Base-by-base conservation (phyloP, 2,888 invertebrate genomes). In the Cremastinae sp. region DNA sequence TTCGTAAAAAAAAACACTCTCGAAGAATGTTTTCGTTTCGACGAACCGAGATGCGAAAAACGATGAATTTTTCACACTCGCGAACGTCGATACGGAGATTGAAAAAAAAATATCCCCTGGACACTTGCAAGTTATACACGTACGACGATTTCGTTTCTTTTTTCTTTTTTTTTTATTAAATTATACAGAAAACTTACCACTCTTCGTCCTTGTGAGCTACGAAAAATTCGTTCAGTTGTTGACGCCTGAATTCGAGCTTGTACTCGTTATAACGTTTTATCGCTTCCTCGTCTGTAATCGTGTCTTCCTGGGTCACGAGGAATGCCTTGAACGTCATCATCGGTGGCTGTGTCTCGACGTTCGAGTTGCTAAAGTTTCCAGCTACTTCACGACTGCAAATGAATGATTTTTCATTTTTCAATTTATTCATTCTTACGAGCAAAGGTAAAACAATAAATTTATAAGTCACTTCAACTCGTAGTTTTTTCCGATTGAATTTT, bases 121-220 rank as follows among this genome's bases (percentile, higher is more conserved):
- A n/a, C 9, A 18, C 58, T 20, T 56, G n/a, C 54, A 20, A 14
- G 20, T 34, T 36, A 4, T 0, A 14, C 2, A 45, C 7, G 36
- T 28, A 43, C 22, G 7, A 12, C n/a, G 22, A 49, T 47, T 56
- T 22, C 14, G 12, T 1, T 20, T 20, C 10, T n/a, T n/a, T n/a
- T n/a, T n/a, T n/a, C n/a, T n/a, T n/a, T n/a, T n/a, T 28, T 28
- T 28, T 28, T 28, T 28, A 2, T 28, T 28, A 3, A 5, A 49
- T 49, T 36, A 8, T 10, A 36, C 12, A 16, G 49, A 36, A n/a
- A 53, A 91, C 96, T 92, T 93, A 99, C 99, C 99, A 99, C 94
- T 99, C 99, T 91, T 99, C 99, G 87, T 99, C 99, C 91, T 99
- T 99, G 92, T 99, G 99, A 53, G 96, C 96, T 84, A 98, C 95